Base-by-base conservation (phyloP, 2,113 vertebrate species). In the Daboia siamensis region DNA sequence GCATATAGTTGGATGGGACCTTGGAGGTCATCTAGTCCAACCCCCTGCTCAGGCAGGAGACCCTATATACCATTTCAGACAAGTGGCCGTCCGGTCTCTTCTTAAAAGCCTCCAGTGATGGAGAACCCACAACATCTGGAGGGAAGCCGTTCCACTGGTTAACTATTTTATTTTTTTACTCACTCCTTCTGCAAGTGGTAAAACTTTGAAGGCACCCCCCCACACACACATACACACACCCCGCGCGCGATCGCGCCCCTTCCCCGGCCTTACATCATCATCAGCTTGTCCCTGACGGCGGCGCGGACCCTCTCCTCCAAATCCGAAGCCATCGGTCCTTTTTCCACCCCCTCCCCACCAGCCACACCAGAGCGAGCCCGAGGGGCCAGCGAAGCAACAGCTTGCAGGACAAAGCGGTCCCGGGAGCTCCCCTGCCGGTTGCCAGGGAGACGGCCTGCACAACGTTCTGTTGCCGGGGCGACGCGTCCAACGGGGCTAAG, bases 211-310 rank as follows among this genome's bases (percentile, higher is more conserved):
- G n/a, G 8, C 5, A 1, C 2, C 33, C 5, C 33, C 26, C 21
- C 51, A 46, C 15, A n/a, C n/a, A n/a, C n/a, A 39, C 39, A 39
- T 2, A 39, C 1, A n/a, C n/a, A n/a, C n/a, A n/a, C 44, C 11
- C 54, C n/a, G 0, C 24, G 48, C 26, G 39, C 39, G 39, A 39
- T 39, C 39, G 39, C 39, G 26, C 8, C 5, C 48, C 1, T 33
- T 10, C 20, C 15, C 55, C 2, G 29, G 0, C 33, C 46, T 91
- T 94, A 92, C 97, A 51, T 84, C 88, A 91, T 91, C 88, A 2
- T 74, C 57, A 96, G 88, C 44, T 95, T 96, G 90, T 97, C 96
- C 80, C 55, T 93, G 9, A 95, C 92, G 46, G 92, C 93, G 2
- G 1, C 88, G 2, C 11, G 39, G 84, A 97, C 92, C 24, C 59